Base-by-base conservation (phyloP, 2,797 vertebrate genomes). In the Enteromius paludinosus region DNA sequence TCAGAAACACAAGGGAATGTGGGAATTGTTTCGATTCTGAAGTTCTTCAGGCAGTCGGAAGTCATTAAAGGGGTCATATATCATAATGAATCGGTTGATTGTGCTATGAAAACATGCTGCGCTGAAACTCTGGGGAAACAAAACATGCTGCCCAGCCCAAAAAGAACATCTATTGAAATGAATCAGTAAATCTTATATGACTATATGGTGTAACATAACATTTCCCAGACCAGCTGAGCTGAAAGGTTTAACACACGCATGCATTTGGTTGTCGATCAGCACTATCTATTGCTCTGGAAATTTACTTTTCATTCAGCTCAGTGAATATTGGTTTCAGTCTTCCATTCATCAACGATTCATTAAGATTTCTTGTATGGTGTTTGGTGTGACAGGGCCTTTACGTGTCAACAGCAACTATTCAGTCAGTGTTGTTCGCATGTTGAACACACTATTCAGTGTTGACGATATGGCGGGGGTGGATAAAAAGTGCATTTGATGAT, bases 341-440 rank as follows among this genome's bases (percentile, higher is more conserved):
- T 18, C n/a, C 8, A 59, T 75, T 75, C 52, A 5, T 41, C 33
- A 59, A 41, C 8, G 4, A 59, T 75, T 59, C 52, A 59, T 59
- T 38, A 35, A 18, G 33, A n/a, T 41, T 25, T 17, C 33, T 35
- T 41, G n/a, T 41, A 11, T 23, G 4, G 20, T 9, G 12, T 75
- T 41, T 41, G 20, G 49, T 56, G 33, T 56, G 11, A 56, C n/a
- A 25, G 3, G 33, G 49, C 72, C 49, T 74, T 75, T 11, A 12
- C 14, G 25, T 1, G 14, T 75, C 72, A 75, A 59, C 52, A 25
- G 3, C 72, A 25, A 41, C n/a, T 35, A 75, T 59, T 59, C 14
- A 75, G 35, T 59, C 14, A 75, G 35, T 59, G 52, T 18, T 59
- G 52, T 74, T 41, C n/a, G 59, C 8, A 52, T 74, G 72, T 59